Evolutionary conservation across 1,140 invertebrate species (phyloP), one percentile per base, ranked within the genome.

Genomic region (Solenopsis invicta): DNA sequence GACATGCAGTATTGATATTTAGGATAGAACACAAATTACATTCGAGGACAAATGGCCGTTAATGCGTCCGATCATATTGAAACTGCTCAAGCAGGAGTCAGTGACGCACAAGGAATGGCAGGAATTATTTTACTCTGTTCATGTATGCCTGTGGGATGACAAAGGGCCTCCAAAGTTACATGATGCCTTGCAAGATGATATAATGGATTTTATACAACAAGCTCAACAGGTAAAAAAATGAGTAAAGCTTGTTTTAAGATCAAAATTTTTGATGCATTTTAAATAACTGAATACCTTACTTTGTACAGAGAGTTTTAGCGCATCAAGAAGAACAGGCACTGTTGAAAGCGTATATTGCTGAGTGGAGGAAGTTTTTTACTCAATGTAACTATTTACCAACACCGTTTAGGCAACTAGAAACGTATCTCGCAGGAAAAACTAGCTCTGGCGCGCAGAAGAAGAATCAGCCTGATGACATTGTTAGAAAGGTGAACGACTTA

Each of bases 331-430:
- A 99, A 92, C 98, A 99, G 94, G 98, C 99, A 9, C 96, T 99
- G 34, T 95, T 99, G 8, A 99, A 99, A 95, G 98, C 99, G 10
- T 99, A 99, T 93, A 99, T 99, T 91, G 97, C 97, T 10, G 99
- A 99, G 95, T 99, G 99, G 99, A 96, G 98, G 61, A 99, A 99
- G 93, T 99, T 99, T 96, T 99, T 99, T 94, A 98, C 98, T 9
- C 99, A 99, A 94, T 99, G 99, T 95, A 98, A 98, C 94, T 99
- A 99, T 96, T 96, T 99, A 90, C 99, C 99, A 4, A 98, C 99
- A 87, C 99, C 99, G 13, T 99, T 99, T 96, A 97, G 97, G 66
- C 98, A 99, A 94, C 95, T 99, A 86, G 99, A 99, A 96, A 97
- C 97, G 86, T 97, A 98, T 78, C 96, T 98, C 1, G 95, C 96